A percentile compares a stretch with the other conserved stretches of the same genome.
These are phyloP conservation scores for Paradoxurus hermaphroditus DNA, from an alignment of 2,113 vertebrate species.

Conservation along the genomic window DNA sequence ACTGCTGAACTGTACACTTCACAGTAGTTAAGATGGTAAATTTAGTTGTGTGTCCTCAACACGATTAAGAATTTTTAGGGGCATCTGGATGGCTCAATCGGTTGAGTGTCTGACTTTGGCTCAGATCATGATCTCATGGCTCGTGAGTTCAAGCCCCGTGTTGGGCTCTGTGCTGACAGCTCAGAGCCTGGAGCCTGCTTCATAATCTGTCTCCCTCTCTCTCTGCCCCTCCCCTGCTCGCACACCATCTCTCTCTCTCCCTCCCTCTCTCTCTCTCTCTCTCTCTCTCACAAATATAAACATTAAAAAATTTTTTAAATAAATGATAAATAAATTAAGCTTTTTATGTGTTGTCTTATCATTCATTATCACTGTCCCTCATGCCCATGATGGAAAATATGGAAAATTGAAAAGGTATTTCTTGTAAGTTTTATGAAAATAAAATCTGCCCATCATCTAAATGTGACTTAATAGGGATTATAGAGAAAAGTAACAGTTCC, in stretches of 20 bases:
- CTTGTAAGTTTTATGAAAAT: not conserved
- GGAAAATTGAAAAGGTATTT: not conserved
- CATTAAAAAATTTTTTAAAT: not conserved
- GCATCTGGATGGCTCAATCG: too few species aligned
- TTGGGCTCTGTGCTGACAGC: too few species aligned
- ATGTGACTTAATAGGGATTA: not conserved
- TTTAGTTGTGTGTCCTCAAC: not conserved
- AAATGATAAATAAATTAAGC: not conserved
- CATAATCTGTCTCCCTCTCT: too few species aligned
- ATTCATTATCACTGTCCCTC: not conserved
- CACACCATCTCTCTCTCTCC: too few species aligned
- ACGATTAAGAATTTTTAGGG: not conserved
- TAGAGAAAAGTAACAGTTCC: not conserved
- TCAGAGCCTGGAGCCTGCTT: too few species aligned
- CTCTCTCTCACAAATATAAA: too few species aligned
- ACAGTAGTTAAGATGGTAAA: not conserved
- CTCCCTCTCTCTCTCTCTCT: too few species aligned
- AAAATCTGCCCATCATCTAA: conserved; percentile 4
- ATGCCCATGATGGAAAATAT: not conserved
- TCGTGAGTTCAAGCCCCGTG: too few species aligned
- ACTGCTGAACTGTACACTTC: not conserved
- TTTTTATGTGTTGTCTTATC: not conserved
- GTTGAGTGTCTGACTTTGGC: too few species aligned
- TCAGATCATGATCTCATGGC: too few species aligned
- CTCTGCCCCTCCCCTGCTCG: too few species aligned